Evolutionary conservation across 2,113 vertebrate species (phyloP).

Genomic region (Oenanthe melanoleuca): DNA sequence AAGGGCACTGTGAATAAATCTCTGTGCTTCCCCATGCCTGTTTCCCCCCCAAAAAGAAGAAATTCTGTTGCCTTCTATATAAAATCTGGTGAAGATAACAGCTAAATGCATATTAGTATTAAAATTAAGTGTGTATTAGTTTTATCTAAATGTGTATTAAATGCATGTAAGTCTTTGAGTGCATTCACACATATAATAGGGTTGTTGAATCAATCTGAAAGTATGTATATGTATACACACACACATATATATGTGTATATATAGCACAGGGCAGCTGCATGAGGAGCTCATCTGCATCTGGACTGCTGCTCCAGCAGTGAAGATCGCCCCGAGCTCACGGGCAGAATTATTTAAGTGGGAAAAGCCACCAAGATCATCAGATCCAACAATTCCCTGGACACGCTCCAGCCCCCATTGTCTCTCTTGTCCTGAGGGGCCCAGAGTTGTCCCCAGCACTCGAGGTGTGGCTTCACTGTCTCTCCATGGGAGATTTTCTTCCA

Average conservation of each 20-base stretch:
- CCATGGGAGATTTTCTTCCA: not conserved
- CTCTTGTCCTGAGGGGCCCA: not conserved
- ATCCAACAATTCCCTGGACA: not conserved
- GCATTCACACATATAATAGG: not conserved
- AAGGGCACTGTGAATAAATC: not conserved
- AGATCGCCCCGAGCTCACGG: not conserved
- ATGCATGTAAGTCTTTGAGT: not conserved
- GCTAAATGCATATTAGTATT: not conserved
- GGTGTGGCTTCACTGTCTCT: not conserved
- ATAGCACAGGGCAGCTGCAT: not conserved
- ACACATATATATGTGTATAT: rapidly evolving
- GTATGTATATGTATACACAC: rapidly evolving
- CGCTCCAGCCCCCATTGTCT: not conserved
- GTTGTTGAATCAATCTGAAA: not conserved
- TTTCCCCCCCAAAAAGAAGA: not conserved
- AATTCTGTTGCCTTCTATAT: rapidly evolving
- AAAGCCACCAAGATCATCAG: not conserved
- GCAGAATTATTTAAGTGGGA: not conserved
- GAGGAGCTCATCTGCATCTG: not conserved
- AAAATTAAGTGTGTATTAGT: not conserved
- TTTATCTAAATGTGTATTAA: not conserved
- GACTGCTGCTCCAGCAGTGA: not conserved
- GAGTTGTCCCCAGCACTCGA: rapidly evolving
- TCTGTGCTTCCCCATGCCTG: rapidly evolving
- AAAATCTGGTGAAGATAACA: not conserved